Conservation (phyloP, 2,797 vertebrate genomes). For the Cygnus olor region DNA sequence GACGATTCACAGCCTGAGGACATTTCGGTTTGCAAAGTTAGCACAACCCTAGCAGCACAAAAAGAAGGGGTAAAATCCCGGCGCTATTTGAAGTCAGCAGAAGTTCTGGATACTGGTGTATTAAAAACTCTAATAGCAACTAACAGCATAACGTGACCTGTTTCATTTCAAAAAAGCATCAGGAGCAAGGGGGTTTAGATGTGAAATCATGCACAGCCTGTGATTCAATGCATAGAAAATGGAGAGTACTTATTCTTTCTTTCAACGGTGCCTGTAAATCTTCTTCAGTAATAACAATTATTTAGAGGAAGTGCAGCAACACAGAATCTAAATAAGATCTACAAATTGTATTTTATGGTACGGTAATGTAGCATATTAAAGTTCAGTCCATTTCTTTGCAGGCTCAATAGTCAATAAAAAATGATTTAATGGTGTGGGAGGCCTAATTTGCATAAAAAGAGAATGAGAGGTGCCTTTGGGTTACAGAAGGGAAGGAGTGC, state of each 20-base stretch:
- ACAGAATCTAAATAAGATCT: slow-evolving; percentile 60
- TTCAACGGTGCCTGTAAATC: slow-evolving; percentile 33
- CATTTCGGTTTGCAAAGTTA: neutral
- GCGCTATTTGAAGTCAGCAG: neutral
- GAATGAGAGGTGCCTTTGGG: slow-evolving; percentile 17
- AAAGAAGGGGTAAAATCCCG: neutral
- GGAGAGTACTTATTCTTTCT: neutral
- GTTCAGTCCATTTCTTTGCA: slow-evolving; percentile 34
- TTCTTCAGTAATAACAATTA: slow-evolving; percentile 55
- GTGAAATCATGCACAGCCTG: neutral
- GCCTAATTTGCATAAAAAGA: slow-evolving; percentile 51
- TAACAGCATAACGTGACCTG: neutral
- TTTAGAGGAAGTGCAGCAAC: slow-evolving; percentile 50
- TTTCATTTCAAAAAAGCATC: neutral
- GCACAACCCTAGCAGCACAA: neutral
- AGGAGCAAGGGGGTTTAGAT: neutral
- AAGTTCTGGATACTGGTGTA: neutral
- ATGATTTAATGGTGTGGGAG: slow-evolving; percentile 39
- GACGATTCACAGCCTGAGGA: neutral
- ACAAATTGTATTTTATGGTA: slow-evolving; percentile 55
- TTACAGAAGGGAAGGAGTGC: neutral
- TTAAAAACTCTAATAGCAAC: slow-evolving; percentile 37
- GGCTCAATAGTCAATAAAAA: slow-evolving; percentile 49
- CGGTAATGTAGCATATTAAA: slow-evolving; percentile 43
- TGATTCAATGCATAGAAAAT: neutral